Conservation (phyloP, 2,113 vertebrate genomes). For the Rhinoderma darwinii region DNA sequence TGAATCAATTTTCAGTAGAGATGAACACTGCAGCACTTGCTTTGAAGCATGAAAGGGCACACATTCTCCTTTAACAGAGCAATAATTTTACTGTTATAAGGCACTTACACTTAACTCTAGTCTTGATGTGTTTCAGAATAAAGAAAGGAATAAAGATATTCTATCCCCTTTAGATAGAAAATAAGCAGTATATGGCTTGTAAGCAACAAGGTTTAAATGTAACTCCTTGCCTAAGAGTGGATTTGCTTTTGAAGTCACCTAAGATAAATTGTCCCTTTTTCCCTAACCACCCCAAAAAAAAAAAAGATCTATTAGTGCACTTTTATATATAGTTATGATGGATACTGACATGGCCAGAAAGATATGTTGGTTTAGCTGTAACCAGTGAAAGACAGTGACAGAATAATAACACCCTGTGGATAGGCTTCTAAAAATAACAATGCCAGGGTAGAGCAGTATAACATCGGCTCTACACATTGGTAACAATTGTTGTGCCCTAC, state of each 20-base stretch:
- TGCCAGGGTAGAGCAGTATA: conserved; percentile 1
- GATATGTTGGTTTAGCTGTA: conserved; percentile 16
- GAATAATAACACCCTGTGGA: conserved; percentile 13
- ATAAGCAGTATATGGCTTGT: conserved; percentile 31
- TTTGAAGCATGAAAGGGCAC: conserved; percentile 45
- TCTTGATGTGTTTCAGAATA: conserved; percentile 14
- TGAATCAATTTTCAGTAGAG: conserved; percentile 41
- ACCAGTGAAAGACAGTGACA: conserved; percentile 22
- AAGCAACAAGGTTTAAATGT: conserved; percentile 30
- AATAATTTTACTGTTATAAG: conserved; percentile 51
- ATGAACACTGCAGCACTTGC: neutral
- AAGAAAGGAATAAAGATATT: conserved; percentile 29
- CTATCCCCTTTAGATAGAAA: conserved; percentile 18
- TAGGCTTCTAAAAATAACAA: conserved; percentile 29
- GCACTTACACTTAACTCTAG: conserved; percentile 24
- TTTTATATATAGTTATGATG: conserved; percentile 20
- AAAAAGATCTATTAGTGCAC: conserved; percentile 7
- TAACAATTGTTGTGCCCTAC: neutral
- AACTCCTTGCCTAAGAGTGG: conserved; percentile 8
- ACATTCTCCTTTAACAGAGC: conserved; percentile 52
- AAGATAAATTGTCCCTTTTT: conserved; percentile 20
- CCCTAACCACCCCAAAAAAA: neutral
- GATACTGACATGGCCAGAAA: conserved; percentile 4
- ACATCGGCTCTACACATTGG: conserved; percentile 10
- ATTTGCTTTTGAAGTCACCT: conserved; percentile 32